phyloP scores from a whole-genome alignment of 1,140 invertebrate species.

The Bombus picipes region DNA sequence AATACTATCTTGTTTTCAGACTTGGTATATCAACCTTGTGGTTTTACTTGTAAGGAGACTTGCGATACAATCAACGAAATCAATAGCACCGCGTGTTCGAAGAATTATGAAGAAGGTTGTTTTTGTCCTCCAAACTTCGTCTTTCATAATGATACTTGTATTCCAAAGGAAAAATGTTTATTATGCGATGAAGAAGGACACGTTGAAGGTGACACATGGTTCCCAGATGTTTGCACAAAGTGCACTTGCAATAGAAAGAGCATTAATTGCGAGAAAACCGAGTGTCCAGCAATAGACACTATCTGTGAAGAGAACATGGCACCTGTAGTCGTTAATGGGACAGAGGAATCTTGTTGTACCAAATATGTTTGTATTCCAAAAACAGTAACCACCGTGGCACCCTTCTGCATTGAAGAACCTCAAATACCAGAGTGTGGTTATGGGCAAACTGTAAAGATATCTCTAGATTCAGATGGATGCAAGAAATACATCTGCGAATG shows the following conservation, averaged over 20 bases:
- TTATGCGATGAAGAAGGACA: slow-evolving; percentile 87
- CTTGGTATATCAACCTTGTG: slow-evolving; percentile 87
- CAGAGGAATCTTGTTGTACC: slow-evolving; percentile 86
- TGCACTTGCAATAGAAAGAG: slow-evolving; percentile 86
- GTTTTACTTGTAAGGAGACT: slow-evolving; percentile 86
- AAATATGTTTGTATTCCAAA: slow-evolving; percentile 85
- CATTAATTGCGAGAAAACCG: slow-evolving; percentile 84
- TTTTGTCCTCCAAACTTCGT: slow-evolving; percentile 90
- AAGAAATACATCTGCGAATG: slow-evolving; percentile 89
- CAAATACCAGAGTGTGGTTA: slow-evolving; percentile 87
- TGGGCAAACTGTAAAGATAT: slow-evolving; percentile 87
- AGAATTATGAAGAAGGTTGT: slow-evolving; percentile 88
- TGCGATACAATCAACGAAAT: slow-evolving; percentile 84
- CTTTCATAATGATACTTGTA: slow-evolving; percentile 77
- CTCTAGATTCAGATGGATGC: slow-evolving; percentile 85
- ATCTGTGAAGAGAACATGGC: slow-evolving; percentile 84
- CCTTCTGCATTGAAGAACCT: slow-evolving; percentile 84
- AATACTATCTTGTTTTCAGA: slow-evolving; percentile 68
- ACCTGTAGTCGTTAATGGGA: slow-evolving; percentile 82
- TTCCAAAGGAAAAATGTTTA: slow-evolving; percentile 82
- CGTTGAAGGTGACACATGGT: slow-evolving; percentile 85
- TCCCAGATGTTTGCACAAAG: slow-evolving; percentile 88
- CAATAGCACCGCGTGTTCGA: slow-evolving; percentile 80
- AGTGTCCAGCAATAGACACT: slow-evolving; percentile 84
- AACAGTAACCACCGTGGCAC: slow-evolving; percentile 78